phyloP scores from a whole-genome alignment of 2,113 vertebrate species.

The Pycnonotus jocosus region DNA sequence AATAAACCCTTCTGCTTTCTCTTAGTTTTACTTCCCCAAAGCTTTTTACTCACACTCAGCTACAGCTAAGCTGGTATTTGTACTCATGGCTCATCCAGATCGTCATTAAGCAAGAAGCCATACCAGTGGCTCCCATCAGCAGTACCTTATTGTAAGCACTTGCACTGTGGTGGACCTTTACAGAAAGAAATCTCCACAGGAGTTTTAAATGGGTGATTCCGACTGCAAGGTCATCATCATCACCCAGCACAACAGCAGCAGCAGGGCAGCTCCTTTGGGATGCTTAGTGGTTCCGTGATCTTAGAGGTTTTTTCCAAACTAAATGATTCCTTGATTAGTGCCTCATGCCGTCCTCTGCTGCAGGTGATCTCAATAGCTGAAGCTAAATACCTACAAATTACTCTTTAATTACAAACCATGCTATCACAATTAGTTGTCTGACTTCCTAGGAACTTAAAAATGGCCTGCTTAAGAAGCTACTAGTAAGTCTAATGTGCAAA shows the following conservation, averaged over 20 bases:
- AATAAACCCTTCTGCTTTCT: accelerated
- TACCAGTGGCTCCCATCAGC: neutral
- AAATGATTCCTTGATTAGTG: neutral
- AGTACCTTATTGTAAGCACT: neutral
- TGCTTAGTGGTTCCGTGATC: neutral
- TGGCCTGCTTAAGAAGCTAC: accelerated
- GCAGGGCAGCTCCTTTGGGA: neutral
- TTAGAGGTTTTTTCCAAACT: neutral
- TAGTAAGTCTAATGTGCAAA: neutral
- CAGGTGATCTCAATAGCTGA: neutral
- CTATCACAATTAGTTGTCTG: neutral
- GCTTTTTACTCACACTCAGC: accelerated
- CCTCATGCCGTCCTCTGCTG: neutral
- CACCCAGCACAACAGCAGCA: neutral
- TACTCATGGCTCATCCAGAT: neutral
- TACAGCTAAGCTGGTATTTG: neutral
- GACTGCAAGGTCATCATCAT: neutral
- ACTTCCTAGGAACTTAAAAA: neutral
- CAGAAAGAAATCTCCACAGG: neutral
- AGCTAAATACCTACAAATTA: neutral
- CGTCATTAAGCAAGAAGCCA: neutral
- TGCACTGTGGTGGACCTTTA: neutral
- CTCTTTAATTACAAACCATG: neutral
- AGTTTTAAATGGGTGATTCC: neutral
- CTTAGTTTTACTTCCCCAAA: accelerated